phyloP scores from a whole-genome alignment of 2,888 invertebrate genomes.

The Tryphoninae sp. region DNA sequence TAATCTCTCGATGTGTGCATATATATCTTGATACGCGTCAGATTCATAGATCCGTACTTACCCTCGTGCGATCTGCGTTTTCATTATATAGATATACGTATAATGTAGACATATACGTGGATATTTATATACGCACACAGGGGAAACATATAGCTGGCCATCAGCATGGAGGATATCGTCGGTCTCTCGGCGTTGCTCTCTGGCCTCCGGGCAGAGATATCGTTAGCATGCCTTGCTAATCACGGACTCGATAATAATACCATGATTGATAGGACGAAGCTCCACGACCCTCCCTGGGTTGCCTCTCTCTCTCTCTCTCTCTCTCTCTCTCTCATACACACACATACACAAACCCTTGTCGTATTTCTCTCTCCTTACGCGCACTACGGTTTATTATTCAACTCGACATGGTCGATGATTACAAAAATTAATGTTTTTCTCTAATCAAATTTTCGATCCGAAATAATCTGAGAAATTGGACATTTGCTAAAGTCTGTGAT shows the following conservation, averaged over 20 bases:
- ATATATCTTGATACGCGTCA: slow-evolving; percentile 21
- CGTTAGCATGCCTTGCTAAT: slow-evolving; percentile 81
- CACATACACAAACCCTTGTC: slow-evolving; percentile 1
- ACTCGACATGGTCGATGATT: too few relatives aligned
- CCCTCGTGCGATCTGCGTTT: slow-evolving; percentile 16
- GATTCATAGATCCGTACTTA: slow-evolving; percentile 47
- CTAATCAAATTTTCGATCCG: too few relatives aligned
- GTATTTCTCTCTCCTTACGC: slow-evolving; percentile 12
- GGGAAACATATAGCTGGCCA: slow-evolving; percentile 24
- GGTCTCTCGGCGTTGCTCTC: slow-evolving; percentile 72
- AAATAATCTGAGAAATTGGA: too few relatives aligned
- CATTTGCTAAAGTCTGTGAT: too few relatives aligned
- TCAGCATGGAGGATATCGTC: slow-evolving; percentile 53
- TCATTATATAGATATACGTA: slow-evolving; percentile 29
- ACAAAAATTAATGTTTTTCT: too few relatives aligned
- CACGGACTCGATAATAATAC: slow-evolving; percentile 81
- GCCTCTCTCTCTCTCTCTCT: slow-evolving; percentile 45
- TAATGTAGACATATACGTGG: slow-evolving; percentile 3
- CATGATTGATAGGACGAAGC: slow-evolving; percentile 81
- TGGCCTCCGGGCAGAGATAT: slow-evolving; percentile 77
- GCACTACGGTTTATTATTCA: too few relatives aligned
- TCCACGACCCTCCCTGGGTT: slow-evolving; percentile 64
- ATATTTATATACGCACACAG: slow-evolving; percentile 44
- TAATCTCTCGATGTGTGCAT: slow-evolving; percentile 23
- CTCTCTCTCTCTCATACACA: slow-evolving; percentile 50